phyloP scores from a whole-genome alignment of 2,888 invertebrate species.

The Invenusta paracnida region DNA sequence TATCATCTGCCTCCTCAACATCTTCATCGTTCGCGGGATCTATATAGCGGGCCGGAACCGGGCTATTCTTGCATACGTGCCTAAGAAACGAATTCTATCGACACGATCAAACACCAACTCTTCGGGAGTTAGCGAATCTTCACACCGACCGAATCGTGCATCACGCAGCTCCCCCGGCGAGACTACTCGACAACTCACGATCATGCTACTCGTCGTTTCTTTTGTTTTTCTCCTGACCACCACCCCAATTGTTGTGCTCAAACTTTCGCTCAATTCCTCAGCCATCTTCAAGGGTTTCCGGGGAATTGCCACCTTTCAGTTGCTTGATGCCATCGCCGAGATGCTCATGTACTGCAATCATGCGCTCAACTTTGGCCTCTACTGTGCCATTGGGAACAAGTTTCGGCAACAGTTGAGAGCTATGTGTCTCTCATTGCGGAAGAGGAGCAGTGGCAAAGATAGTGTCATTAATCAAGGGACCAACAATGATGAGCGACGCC shows the following conservation, averaged over 20 bases:
- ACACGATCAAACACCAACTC: no score
- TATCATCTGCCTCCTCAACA: slow-evolving; percentile 25
- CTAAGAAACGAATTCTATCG: neutral
- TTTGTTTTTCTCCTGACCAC: slow-evolving; percentile 40
- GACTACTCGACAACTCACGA: slow-evolving; percentile 38
- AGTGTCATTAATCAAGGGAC: no score
- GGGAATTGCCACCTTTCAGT: slow-evolving; percentile 3
- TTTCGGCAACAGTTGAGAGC: slow-evolving; percentile 38
- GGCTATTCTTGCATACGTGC: neutral
- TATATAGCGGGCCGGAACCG: slow-evolving; percentile 34
- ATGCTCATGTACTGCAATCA: slow-evolving; percentile 43
- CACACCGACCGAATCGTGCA: neutral
- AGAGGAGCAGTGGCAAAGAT: no score
- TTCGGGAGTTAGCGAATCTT: neutral
- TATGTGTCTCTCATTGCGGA: no score
- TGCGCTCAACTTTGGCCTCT: slow-evolving; percentile 42
- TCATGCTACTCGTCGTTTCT: slow-evolving; percentile 43
- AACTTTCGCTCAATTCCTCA: slow-evolving; percentile 36
- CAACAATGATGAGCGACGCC: no score
- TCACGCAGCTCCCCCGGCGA: neutral
- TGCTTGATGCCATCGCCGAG: slow-evolving; percentile 43
- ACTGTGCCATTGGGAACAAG: slow-evolving; percentile 41
- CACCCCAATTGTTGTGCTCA: slow-evolving; percentile 41
- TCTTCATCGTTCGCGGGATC: slow-evolving; percentile 36
- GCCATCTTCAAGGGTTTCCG: neutral